These are phyloP conservation scores for Toxostoma redivivum DNA, from an alignment of 2,113 vertebrate species.

Conservation along the genomic window DNA sequence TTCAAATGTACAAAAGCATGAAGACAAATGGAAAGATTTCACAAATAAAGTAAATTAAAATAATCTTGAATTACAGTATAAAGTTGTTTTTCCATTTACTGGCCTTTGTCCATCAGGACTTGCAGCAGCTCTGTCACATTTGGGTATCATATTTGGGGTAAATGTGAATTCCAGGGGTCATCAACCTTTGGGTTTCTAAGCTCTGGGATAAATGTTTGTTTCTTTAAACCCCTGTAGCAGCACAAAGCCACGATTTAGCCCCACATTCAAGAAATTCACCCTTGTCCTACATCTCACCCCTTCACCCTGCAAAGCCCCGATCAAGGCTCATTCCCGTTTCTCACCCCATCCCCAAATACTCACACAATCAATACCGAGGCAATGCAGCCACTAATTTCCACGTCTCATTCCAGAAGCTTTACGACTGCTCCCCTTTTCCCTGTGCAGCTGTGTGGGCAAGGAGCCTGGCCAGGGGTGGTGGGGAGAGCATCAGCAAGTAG, in stretches of 20 bases:
- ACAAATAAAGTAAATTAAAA: conserved; percentile 3
- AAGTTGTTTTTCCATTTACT: neutral
- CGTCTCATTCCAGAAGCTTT: neutral
- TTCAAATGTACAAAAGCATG: neutral
- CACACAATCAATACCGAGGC: neutral
- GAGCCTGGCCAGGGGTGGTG: neutral
- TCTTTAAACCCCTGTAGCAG: neutral
- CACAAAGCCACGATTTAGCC: neutral
- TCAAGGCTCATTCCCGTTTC: accelerated
- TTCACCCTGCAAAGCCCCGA: neutral
- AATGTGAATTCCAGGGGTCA: neutral
- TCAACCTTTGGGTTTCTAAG: neutral
- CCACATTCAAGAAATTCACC: neutral
- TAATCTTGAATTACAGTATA: neutral
- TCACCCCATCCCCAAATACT: neutral
- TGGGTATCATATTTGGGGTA: neutral
- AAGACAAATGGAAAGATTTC: neutral
- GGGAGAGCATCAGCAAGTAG: neutral
- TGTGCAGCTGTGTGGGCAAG: neutral
- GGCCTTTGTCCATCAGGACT: neutral
- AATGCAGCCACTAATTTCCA: neutral
- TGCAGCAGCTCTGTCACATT: accelerated
- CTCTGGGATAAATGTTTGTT: neutral
- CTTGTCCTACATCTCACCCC: accelerated
- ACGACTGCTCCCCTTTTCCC: neutral